phyloP scores from a whole-genome alignment of 2,113 vertebrate genomes.

The Cephalopholis sonnerati region DNA sequence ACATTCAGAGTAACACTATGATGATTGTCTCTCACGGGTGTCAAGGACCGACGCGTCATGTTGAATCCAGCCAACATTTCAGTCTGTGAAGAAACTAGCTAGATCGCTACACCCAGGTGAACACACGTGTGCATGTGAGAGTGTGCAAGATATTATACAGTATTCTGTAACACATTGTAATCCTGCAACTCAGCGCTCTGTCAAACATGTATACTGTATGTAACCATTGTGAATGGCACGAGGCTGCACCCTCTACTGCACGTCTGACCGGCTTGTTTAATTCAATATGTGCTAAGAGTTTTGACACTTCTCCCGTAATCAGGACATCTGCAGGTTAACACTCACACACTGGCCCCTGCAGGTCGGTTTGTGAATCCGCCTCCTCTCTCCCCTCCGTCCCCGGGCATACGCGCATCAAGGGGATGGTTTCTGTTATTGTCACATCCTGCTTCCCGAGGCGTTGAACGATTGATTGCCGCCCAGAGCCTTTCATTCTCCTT shows the following conservation, averaged over 20 bases:
- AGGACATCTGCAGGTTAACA: neutral
- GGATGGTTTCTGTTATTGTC: constrained; percentile 67
- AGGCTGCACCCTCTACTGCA: constrained; percentile 20
- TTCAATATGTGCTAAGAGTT: constrained; percentile 25
- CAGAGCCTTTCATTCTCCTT: constrained; percentile 84
- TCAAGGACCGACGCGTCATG: constrained; percentile 51
- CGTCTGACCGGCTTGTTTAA: constrained; percentile 17
- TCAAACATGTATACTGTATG: constrained; percentile 47
- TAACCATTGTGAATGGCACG: constrained; percentile 28
- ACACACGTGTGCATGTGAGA: constrained; percentile 26
- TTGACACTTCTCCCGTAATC: constrained; percentile 20
- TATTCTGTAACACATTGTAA: constrained; percentile 39
- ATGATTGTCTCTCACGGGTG: constrained; percentile 29
- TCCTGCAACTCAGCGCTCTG: constrained; percentile 25
- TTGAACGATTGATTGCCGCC: constrained; percentile 74
- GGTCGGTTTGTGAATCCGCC: constrained; percentile 58
- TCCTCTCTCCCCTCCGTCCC: constrained; percentile 59
- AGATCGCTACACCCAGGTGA: constrained; percentile 27
- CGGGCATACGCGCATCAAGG: constrained; percentile 27
- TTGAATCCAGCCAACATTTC: constrained; percentile 72
- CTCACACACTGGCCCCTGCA: constrained; percentile 74
- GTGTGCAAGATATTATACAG: constrained; percentile 26
- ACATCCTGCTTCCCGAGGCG: constrained; percentile 41
- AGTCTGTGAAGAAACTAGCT: constrained; percentile 47
- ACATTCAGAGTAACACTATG: constrained; percentile 40